phyloP scores from a whole-genome alignment of 1,140 invertebrate species.

The Pseudomyrmex dendroicus region DNA sequence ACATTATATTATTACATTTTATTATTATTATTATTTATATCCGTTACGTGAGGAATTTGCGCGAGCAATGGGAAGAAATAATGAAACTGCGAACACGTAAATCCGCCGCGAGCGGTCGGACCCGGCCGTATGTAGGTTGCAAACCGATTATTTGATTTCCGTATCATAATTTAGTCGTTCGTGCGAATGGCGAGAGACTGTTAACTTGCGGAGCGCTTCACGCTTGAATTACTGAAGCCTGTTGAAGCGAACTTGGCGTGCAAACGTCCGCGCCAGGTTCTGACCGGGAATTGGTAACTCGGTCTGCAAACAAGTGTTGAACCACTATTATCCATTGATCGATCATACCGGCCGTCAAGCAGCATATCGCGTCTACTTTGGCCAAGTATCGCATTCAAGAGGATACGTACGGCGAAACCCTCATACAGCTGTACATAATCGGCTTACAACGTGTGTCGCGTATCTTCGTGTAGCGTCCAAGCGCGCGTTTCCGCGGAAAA shows the following conservation, averaged over 20 bases:
- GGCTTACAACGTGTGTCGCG: no score
- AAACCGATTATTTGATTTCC: slow-evolving; percentile 54
- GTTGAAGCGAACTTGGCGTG: slow-evolving; percentile 56
- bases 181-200: slow-evolving; percentile 38
- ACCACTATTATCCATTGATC: slow-evolving; percentile 56
- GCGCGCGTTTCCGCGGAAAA: no score
- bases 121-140: neutral
- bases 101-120: slow-evolving; percentile 7
- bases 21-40: neutral
- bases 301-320: slow-evolving; percentile 54
- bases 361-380: neutral
- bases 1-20: no score
- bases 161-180: slow-evolving; percentile 59
- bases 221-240: slow-evolving; percentile 52
- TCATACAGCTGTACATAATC: no score
- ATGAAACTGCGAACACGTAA: neutral
- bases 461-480: no score
- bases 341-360: slow-evolving; percentile 16
- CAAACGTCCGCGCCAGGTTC: slow-evolving; percentile 52
- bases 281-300: slow-evolving; percentile 41
- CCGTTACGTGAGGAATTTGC: neutral
- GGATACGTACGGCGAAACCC: neutral
- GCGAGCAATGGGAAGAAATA: neutral
- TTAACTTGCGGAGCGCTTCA: slow-evolving; percentile 43
- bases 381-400: slow-evolving; percentile 1